phyloP scores from a whole-genome alignment of 2,113 vertebrate species.

The Odontesthes bonariensis region DNA sequence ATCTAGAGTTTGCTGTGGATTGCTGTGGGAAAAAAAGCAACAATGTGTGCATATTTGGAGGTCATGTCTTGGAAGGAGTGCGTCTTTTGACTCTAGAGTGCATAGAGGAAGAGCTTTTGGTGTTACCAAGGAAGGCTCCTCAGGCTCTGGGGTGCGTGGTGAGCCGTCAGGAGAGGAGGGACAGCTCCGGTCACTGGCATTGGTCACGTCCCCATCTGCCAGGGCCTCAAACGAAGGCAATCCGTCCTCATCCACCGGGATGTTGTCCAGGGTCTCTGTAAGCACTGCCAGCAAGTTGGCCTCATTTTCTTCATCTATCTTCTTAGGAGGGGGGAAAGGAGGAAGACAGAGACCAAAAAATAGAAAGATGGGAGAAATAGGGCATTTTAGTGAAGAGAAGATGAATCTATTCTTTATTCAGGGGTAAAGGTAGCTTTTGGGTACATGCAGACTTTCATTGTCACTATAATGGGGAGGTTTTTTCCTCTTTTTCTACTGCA shows the following conservation, averaged over 20 bases:
- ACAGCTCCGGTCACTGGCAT: slow-evolving; percentile 94
- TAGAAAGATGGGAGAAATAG: slow-evolving; percentile 67
- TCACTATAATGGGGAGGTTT: slow-evolving; percentile 64
- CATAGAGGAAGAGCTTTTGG: slow-evolving; percentile 67
- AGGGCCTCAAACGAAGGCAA: slow-evolving; percentile 98
- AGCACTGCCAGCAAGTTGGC: slow-evolving; percentile 99
- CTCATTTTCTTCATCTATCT: slow-evolving; percentile 99
- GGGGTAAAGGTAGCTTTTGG: slow-evolving; percentile 53
- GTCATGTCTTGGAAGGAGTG: slow-evolving; percentile 21
- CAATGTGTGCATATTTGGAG: slow-evolving; percentile 1
- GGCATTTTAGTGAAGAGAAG: slow-evolving; percentile 79
- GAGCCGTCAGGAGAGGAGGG: slow-evolving; percentile 92
- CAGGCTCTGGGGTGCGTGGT: slow-evolving; percentile 93
- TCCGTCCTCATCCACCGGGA: slow-evolving; percentile 99
- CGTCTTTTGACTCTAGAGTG: slow-evolving; percentile 7
- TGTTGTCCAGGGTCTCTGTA: slow-evolving; percentile 98
- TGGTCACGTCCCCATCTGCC: slow-evolving; percentile 99
- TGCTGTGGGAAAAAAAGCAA: too few species aligned
- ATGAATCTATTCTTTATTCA: slow-evolving; percentile 53
- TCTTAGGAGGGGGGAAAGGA: slow-evolving; percentile 82
- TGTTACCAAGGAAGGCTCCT: slow-evolving; percentile 99
- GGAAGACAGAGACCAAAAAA: slow-evolving; percentile 54
- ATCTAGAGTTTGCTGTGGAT: slow-evolving; percentile 40
- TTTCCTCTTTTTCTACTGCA: slow-evolving; percentile 54
- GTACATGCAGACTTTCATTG: slow-evolving; percentile 59